Conservation (phyloP, 1,140 invertebrate genomes). For the Manduca sexta region DNA sequence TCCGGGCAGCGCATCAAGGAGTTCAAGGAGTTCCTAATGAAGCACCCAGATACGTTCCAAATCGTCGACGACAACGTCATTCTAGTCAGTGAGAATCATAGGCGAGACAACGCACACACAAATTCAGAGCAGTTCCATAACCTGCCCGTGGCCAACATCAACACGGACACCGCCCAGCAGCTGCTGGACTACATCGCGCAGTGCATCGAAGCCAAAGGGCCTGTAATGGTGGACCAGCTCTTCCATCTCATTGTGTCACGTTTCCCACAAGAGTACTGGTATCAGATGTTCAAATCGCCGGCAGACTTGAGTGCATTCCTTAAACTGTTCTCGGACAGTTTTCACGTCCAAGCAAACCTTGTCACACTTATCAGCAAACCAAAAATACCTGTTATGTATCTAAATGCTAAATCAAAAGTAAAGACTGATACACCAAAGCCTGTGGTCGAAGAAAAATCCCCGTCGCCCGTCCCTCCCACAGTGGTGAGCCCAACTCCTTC, state of each 20-base stretch:
- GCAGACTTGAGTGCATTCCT: conserved; percentile 91
- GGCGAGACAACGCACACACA: conserved; percentile 71
- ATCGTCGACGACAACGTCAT: conserved; percentile 89
- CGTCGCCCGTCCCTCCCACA: conserved; percentile 47
- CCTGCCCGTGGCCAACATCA: conserved; percentile 84
- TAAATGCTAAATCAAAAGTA: conserved; percentile 62
- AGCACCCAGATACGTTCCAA: conserved; percentile 90
- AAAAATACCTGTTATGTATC: conserved; percentile 76
- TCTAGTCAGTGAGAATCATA: conserved; percentile 75
- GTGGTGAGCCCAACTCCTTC: conserved; percentile 62
- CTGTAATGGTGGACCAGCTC: conserved; percentile 88
- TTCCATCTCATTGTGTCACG: conserved; percentile 86
- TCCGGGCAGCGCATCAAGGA: conserved; percentile 95
- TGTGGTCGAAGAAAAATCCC: conserved; percentile 46
- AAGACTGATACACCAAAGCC: conserved; percentile 68
- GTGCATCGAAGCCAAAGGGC: conserved; percentile 84
- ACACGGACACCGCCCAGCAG: conserved; percentile 84
- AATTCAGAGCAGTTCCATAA: conserved; percentile 77
- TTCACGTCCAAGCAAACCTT: conserved; percentile 91
- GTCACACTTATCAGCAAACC: conserved; percentile 85
- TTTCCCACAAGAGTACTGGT: conserved; percentile 85
- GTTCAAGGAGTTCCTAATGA: conserved; percentile 91
- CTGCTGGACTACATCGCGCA: conserved; percentile 86
- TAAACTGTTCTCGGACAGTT: conserved; percentile 91
- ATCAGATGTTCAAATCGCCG: conserved; percentile 88